Percentiles rank a stretch among this genome's conserved stretches.
Evolutionary conservation across 2,888 invertebrate species (phyloP).

Genomic region (Smittia aterrima): DNA sequence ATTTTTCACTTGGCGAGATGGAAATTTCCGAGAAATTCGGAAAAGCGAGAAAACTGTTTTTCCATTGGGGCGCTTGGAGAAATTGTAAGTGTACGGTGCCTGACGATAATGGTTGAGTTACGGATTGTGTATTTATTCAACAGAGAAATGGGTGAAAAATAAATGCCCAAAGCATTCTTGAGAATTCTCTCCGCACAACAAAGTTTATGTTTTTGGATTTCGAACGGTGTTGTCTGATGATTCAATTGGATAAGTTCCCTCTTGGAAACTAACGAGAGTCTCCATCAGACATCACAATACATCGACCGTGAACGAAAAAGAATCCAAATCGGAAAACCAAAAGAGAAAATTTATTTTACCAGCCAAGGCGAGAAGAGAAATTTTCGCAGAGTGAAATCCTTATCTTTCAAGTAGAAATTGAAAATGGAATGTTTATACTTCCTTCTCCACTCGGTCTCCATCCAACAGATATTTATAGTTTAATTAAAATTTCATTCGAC

Average conservation of each 20-base stretch:
- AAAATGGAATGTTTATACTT: slow-evolving; percentile 41
- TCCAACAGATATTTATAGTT: slow-evolving; percentile 41
- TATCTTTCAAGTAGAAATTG: slow-evolving; percentile 32
- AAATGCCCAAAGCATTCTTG: slow-evolving; percentile 39
- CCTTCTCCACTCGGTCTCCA: background rate
- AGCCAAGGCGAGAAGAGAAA: slow-evolving; percentile 1
- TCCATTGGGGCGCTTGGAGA: background rate
- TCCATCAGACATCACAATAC: slow-evolving; percentile 7
- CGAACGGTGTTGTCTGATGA: background rate
- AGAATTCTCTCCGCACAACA: slow-evolving; percentile 19
- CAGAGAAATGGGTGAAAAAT: slow-evolving; percentile 34
- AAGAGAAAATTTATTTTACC: slow-evolving; percentile 33
- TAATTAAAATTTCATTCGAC: slow-evolving; percentile 38
- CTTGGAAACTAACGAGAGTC: background rate
- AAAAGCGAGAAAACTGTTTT: background rate
- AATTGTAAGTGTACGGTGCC: background rate
- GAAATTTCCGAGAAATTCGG: background rate
- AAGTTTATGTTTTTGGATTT: slow-evolving; percentile 34
- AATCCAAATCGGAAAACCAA: slow-evolving; percentile 35
- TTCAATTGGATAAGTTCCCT: background rate
- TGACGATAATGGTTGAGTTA: slow-evolving; percentile 39
- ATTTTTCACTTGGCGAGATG: background rate
- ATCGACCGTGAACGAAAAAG: background rate
- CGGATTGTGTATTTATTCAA: slow-evolving; percentile 37
- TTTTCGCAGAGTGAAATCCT: background rate